phyloP scores from a whole-genome alignment of 1,140 invertebrate genomes.

The Brachionus manjavacas region DNA sequence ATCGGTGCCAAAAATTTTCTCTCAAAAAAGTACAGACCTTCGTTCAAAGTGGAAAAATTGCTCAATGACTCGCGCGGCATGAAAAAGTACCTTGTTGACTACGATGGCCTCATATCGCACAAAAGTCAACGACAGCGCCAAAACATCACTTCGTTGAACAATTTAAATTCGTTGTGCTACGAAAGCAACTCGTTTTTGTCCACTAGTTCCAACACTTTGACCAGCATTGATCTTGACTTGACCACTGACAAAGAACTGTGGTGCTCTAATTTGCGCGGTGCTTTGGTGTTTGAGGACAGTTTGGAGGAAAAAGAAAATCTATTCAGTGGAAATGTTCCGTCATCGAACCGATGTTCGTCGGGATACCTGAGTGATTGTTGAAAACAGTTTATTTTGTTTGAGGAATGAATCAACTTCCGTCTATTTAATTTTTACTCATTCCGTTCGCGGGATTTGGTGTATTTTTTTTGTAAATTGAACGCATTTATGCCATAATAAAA shows the following conservation, averaged over 20 bases:
- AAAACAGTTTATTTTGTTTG: neutral
- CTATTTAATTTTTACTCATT: neutral
- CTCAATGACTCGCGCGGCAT: slow-evolving; percentile 35
- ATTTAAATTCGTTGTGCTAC: neutral
- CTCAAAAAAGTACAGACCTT: neutral
- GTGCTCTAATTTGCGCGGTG: neutral
- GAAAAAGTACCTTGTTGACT: slow-evolving; percentile 38
- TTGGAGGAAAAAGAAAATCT: neutral
- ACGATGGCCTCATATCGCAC: slow-evolving; percentile 4
- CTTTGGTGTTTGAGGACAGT: neutral
- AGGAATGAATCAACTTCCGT: neutral
- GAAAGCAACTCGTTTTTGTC: neutral
- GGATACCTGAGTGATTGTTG: slow-evolving; percentile 23
- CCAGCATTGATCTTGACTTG: neutral
- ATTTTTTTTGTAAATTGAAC: neutral
- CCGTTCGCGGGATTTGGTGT: neutral
- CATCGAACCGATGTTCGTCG: slow-evolving; percentile 13
- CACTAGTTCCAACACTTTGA: neutral
- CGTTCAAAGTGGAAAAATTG: slow-evolving; percentile 29
- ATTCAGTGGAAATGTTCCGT: neutral
- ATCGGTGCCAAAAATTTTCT: neutral
- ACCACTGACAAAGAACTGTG: neutral
- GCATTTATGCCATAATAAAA: neutral
- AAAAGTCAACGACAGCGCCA: neutral
- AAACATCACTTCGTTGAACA: neutral